Base-by-base conservation (phyloP, 1,140 invertebrate genomes). In the Medauroidea extradentata region DNA sequence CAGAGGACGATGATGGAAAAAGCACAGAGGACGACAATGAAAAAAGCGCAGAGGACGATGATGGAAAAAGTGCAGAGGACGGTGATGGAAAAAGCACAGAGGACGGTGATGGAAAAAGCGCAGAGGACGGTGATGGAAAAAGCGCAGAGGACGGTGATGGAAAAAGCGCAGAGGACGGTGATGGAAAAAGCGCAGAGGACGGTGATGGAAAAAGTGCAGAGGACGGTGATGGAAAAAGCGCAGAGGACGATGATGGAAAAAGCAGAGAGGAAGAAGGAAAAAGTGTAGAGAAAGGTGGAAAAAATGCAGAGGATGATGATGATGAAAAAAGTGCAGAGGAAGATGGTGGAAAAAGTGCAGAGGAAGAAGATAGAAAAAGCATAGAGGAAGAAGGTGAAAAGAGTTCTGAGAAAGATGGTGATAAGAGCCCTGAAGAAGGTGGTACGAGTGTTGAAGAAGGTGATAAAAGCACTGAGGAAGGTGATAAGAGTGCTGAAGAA, bases 401-500 rank as follows among this genome's bases (percentile, higher is more conserved):
- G 56, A 34, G 48, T 23, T 16, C 7, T 24, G 14, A 48, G 18
- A 21, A 18, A 38, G 59, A 62, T 39, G 51, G 54, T 42, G 65
- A 58, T 3, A 51, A 59, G 27, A 49, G 34, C 42, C 21, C 18
- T 54, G 51, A 34, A 60, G 58, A 54, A 38, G 73, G 69, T 66
- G 68, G 59, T 66, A 27, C 23, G 16, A 51, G 71, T 67, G 69
- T 65, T 60, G 68, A 70, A 68, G 66, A 75, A 64, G 67, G 65
- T 34, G 66, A 65, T 54, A 67, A 66, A 27, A 57, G 53, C 18
- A 54, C 27, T 11, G 51, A 52, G 38, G 65, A 56, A 9, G 16
- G 27, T 63, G 64, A 48, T 7, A 11, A 19, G 27, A 52, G 24
- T 18, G 49, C 50, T 13, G 56, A 46, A 16, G 50, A 52, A 34